Percentiles rank a stretch among this genome's conserved stretches.
Evolutionary conservation across 1,140 invertebrate genomes (phyloP).

Genomic region (Antheraea pernyi): DNA sequence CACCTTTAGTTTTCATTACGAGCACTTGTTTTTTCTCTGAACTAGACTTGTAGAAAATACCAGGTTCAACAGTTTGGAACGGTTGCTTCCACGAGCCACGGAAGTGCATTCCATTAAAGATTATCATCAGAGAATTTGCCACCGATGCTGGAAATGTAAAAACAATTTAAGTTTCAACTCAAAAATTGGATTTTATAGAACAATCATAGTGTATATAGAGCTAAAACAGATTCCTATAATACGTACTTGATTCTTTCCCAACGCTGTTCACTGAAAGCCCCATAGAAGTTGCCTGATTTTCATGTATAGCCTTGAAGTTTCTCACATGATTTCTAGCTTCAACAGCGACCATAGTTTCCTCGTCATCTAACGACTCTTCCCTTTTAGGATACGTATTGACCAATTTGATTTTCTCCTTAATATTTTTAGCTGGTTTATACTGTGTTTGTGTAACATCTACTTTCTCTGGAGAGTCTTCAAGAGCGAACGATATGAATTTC

Average conservation of each 20-base stretch:
- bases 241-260: conserved; percentile 61
- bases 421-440: conserved; percentile 75
- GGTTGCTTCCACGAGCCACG: conserved; percentile 78
- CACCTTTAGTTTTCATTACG: conserved; percentile 79
- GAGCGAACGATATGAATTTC: conserved; percentile 71
- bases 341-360: conserved; percentile 81
- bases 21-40: conserved; percentile 78
- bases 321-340: conserved; percentile 78
- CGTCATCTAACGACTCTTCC: conserved; percentile 70
- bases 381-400: conserved; percentile 74
- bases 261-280: conserved; percentile 76
- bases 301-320: conserved; percentile 51
- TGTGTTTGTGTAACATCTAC: conserved; percentile 54
- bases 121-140: conserved; percentile 77
- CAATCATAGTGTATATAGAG: background rate
- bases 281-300: conserved; percentile 67
- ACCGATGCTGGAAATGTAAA: conserved; percentile 38
- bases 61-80: conserved; percentile 70
- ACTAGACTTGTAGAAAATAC: conserved; percentile 80
- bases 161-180: background rate
- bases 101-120: conserved; percentile 84
- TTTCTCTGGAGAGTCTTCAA: conserved; percentile 74
- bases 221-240: background rate
- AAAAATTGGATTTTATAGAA: background rate
- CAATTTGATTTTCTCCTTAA: conserved; percentile 75